Base-by-base conservation (phyloP, 2,888 invertebrate species). In the Aleiodes leptofemur region DNA sequence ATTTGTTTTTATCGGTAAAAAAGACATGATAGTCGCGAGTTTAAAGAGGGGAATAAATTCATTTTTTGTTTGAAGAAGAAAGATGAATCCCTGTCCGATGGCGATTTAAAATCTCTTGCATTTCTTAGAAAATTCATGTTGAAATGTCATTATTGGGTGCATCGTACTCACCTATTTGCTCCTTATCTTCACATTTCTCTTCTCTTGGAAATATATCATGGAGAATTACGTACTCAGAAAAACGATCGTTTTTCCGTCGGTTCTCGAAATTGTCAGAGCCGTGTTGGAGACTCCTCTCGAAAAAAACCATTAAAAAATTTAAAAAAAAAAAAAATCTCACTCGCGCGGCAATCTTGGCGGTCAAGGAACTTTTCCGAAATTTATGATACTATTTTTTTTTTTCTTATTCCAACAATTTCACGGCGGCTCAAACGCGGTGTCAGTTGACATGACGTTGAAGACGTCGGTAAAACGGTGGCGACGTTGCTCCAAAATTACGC, bases 391-490 rank as follows among this genome's bases (percentile, higher is more conserved):
- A n/a, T n/a, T n/a, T n/a, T 51, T 51, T 6, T 51, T 51, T 6
- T 50, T 50, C 4, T 50, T 50, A 50, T 6, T 50, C 8, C 0
- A 5, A 3, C 4, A 64, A 16, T 72, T 48, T 48, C 71, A 72
- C 77, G 74, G 61, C 76, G 82, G 84, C 82, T 86, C 82, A 86
- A 85, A 84, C 84, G 83, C 83, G 72, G 82, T 86, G 84, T 82
- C 84, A 84, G 83, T 84, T 87, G 86, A 86, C 86, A 85, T 86
- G 87, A 86, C 84, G 86, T 84, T 84, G 77, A 72, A 76, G 74
- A 75, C 75, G 70, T 61, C 68, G 76, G 74, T 56, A 70, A 73
- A 69, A 50, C 76, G 76, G 74, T 74, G 79, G 73, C 79, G 74
- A 74, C 77, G 80, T 78, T 74, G 76, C 74, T 77, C 74, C 78